Conservation (phyloP, 2,797 vertebrate genomes). For the Hydrolagus colliei region DNA sequence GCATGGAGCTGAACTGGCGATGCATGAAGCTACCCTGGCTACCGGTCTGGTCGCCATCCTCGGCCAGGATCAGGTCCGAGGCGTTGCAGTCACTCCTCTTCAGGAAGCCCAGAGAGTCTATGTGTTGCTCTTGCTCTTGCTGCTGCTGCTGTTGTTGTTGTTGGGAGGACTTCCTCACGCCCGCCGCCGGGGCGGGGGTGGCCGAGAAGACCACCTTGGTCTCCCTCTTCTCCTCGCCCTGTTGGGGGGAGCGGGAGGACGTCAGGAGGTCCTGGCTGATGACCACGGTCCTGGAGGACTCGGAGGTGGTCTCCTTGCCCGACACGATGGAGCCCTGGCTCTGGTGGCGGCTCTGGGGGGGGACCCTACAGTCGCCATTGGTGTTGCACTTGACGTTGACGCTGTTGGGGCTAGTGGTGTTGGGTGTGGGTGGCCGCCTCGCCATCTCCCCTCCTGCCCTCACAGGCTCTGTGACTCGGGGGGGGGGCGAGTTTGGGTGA, state of each 20-base stretch:
- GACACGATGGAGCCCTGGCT: conserved; percentile 60
- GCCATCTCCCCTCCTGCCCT: too few species aligned
- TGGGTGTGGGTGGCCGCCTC: too few species aligned
- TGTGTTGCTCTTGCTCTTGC: too few species aligned
- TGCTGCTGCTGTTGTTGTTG: conserved; percentile 45
- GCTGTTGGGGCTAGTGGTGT: too few species aligned
- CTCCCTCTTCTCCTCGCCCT: conserved; percentile 50
- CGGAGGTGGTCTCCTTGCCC: too few species aligned
- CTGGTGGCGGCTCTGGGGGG: conserved; percentile 57
- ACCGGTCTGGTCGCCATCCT: conserved; percentile 66
- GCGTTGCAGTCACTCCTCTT: conserved; percentile 69
- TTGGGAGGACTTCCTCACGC: conserved; percentile 53
- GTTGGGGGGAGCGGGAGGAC: too few species aligned
- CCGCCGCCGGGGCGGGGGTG: too few species aligned
- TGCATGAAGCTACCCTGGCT: conserved; percentile 88
- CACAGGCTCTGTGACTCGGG: too few species aligned
- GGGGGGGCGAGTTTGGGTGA: too few species aligned
- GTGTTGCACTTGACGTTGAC: conserved; percentile 68
- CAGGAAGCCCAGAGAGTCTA: conserved; percentile 53
- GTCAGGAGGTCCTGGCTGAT: too few species aligned
- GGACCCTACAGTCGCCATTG: conserved; percentile 71
- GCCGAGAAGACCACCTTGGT: conserved; percentile 66
- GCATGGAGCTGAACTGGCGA: conserved; percentile 86
- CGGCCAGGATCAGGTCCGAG: conserved; percentile 62
- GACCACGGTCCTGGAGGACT: too few species aligned